Evolutionary conservation across 2,113 vertebrate species (phyloP).

Genomic region (Solea solea): DNA sequence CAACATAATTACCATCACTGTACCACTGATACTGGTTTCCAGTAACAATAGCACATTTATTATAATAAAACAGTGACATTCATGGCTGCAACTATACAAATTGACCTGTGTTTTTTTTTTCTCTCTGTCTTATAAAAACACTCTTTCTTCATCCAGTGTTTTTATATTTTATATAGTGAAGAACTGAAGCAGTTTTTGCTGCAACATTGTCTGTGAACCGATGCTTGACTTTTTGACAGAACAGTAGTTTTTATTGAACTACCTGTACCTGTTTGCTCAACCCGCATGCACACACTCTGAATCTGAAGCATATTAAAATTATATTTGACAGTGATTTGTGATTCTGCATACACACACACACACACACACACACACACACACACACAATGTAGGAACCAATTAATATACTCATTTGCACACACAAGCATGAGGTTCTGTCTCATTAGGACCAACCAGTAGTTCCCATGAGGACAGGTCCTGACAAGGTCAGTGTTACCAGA

Average conservation of each 20-base stretch:
- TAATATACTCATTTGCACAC: not conserved
- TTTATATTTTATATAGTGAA: not conserved
- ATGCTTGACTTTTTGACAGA: constrained; percentile 14
- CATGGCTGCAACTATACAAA: no score
- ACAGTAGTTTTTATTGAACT: not conserved
- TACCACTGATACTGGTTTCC: no score
- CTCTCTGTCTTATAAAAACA: not conserved
- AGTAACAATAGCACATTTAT: no score
- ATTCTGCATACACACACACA: not conserved
- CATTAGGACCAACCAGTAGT: no score
- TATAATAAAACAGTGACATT: no score
- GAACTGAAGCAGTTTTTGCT: not conserved
- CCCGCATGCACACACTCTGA: not conserved
- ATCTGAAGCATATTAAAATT: constrained; percentile 21
- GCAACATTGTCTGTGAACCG: not conserved
- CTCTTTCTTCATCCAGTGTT: not conserved
- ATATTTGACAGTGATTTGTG: constrained; percentile 26
- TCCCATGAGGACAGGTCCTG: no score
- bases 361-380: not conserved
- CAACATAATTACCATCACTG: no score
- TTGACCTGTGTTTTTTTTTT: not conserved
- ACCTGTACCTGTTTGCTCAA: not conserved
- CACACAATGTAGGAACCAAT: constrained; percentile 1
- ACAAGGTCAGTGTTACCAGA: no score
- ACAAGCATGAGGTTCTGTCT: not conserved